Conservation (phyloP, 2,113 vertebrate genomes). For the Girardinichthys multiradiatus region DNA sequence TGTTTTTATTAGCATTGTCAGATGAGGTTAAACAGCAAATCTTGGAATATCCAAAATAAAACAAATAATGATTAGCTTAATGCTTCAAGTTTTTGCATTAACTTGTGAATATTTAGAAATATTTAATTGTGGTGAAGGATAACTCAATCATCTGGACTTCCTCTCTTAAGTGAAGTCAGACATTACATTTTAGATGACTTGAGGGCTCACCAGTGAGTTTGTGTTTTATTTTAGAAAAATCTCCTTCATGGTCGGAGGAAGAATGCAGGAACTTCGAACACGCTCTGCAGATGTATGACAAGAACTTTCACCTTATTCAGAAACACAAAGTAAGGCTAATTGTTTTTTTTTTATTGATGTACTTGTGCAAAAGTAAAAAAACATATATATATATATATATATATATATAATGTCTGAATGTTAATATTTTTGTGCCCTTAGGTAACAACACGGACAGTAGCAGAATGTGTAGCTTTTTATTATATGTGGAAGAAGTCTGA, state of each 20-base stretch:
- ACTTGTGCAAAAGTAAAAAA: background rate
- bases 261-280: constrained; percentile 98
- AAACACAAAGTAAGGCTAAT: constrained; percentile 91
- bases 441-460: constrained; percentile 93
- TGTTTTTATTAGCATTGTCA: background rate
- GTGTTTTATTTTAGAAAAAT: constrained; percentile 82
- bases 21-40: background rate
- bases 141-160: background rate
- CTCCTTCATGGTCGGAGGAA: constrained; percentile 95
- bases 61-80: background rate
- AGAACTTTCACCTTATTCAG: constrained; percentile 98
- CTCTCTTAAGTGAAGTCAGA: background rate
- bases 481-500: constrained; percentile 99
- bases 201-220: background rate
- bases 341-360: background rate
- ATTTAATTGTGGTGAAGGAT: too few relatives aligned
- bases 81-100: background rate
- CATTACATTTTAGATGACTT: background rate
- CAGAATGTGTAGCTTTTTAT: constrained; percentile 98
- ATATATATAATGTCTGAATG: background rate
- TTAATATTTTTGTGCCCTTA: constrained; percentile 43
- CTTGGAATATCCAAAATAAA: too few relatives aligned
- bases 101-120: too few relatives aligned
- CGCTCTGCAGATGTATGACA: constrained; percentile 94
- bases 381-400: background rate